Evolutionary conservation across 2,888 invertebrate species (phyloP).

Genomic region (Shargacucullia verbasci): DNA sequence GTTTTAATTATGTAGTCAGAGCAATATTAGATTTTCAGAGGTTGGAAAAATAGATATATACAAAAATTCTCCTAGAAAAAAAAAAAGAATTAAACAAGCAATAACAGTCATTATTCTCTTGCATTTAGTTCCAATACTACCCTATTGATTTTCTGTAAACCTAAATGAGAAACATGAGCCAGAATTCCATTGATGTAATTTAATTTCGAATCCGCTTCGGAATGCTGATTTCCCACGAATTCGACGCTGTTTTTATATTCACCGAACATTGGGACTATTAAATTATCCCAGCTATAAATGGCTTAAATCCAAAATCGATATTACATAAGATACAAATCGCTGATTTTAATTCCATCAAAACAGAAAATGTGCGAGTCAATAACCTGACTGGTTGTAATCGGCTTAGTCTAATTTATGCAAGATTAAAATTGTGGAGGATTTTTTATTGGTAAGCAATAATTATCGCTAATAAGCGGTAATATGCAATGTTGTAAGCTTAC

Average conservation of each 20-base stretch:
- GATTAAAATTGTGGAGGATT: conserved; percentile 43
- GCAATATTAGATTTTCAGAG: conserved; percentile 6
- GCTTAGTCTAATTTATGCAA: conserved; percentile 53
- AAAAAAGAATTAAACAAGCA: neutral
- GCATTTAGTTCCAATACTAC: neutral
- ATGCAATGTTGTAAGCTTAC: conserved; percentile 28
- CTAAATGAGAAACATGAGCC: conserved; percentile 17
- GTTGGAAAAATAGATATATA: conserved; percentile 4
- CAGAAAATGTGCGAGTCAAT: neutral
- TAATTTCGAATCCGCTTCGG: conserved; percentile 25
- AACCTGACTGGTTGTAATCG: conserved; percentile 24
- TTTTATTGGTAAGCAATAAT: conserved; percentile 45
- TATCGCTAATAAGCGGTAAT: conserved; percentile 39
- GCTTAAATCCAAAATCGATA: conserved; percentile 37
- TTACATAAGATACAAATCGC: conserved; percentile 24
- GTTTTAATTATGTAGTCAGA: conserved; percentile 10
- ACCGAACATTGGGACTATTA: conserved; percentile 28
- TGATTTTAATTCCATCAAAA: conserved; percentile 37
- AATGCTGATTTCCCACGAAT: conserved; percentile 53
- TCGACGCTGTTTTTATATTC: conserved; percentile 33
- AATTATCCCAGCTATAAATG: conserved; percentile 47
- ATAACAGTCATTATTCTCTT: neutral
- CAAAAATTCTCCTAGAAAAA: neutral
- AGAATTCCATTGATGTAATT: conserved; percentile 29
- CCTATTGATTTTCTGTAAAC: conserved; percentile 17